A percentile compares a stretch with the other conserved stretches of the same genome.
phyloP scores from a whole-genome alignment of 92 coral and sea anemone species.

The Porites rus region DNA sequence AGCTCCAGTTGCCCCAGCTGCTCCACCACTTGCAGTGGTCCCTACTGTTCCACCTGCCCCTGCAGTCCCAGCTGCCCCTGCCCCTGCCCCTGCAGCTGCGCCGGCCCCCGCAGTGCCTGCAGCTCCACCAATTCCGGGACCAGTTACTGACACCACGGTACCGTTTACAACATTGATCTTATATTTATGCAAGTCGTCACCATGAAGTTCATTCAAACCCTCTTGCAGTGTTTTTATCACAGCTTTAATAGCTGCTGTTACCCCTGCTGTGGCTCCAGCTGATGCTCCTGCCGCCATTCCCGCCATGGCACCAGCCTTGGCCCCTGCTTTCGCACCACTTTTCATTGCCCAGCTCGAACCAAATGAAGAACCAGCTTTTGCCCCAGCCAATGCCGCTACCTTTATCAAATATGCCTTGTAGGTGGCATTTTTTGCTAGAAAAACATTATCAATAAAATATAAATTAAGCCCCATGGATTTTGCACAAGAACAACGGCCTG shows the following conservation, averaged over 20 bases:
- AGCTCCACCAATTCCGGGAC: slow-evolving; percentile 47
- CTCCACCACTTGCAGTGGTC: neutral
- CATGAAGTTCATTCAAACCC: slow-evolving; percentile 18
- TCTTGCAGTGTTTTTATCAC: slow-evolving; percentile 17
- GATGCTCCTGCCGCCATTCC: slow-evolving; percentile 61
- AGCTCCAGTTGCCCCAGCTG: neutral
- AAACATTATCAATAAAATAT: neutral
- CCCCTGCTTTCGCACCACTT: slow-evolving; percentile 59
- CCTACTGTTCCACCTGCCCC: slow-evolving; percentile 8
- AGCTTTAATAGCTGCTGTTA: slow-evolving; percentile 7
- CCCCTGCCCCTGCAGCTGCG: neutral
- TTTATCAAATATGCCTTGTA: neutral
- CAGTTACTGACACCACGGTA: slow-evolving; percentile 4
- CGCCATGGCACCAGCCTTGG: slow-evolving; percentile 68
- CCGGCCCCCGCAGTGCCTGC: neutral
- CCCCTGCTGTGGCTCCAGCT: slow-evolving; percentile 63
- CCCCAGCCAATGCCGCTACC: slow-evolving; percentile 18
- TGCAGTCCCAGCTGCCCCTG: slow-evolving; percentile 9
- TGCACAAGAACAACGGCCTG: too few species aligned
- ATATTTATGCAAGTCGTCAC: slow-evolving; percentile 12
- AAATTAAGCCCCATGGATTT: too few species aligned
- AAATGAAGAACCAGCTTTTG: slow-evolving; percentile 50
- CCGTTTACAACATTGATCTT: slow-evolving; percentile 23
- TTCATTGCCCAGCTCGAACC: slow-evolving; percentile 57
- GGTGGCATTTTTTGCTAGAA: slow-evolving; percentile 6